Evolutionary conservation across 2,888 invertebrate genomes (phyloP), one percentile per base, ranked within the genome.

Genomic region (Pollenia griseotomentosa): DNA sequence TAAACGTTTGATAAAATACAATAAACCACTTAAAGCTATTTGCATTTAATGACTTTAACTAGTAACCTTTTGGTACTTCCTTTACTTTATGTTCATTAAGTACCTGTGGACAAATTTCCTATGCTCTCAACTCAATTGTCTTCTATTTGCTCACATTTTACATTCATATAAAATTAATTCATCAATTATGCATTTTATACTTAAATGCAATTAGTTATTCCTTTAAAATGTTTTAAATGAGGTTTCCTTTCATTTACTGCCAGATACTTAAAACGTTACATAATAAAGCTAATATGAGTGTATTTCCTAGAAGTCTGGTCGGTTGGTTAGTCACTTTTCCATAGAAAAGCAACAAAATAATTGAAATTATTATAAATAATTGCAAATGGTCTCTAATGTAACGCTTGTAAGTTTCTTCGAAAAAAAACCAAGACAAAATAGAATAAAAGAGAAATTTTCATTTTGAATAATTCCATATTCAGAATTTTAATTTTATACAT

Each of bases 131-230:
- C 57, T 46, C 19, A 57, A 61, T 59, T 68, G 10, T n/a, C 48
- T n/a, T 59, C 40, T 40, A 61, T 51, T 61, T 48, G 40, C 7
- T 14, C 48, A 11, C 6, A 51, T 51, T 74, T 23, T 48, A 14
- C 12, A 61, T 51, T 11, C 44, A 63, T 16, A 44, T 14, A 14
- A 65, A 42, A 55, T 68, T 14, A 33, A 40, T 59, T 19, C 19
- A 59, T 51, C 14, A 59, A 79, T 70, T 51, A 68, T 78, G 9
- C 42, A 63, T 63, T 70, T 16, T 57, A 48, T 74, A 40, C 16
- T 23, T 53, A 53, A 70, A 79, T 70, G 42, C 11, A 61, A 70
- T 53, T 70, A 79, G 51, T 63, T 40, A 14, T 33, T n/a, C 10
- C 48, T 51, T 57, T 63, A 42, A 46, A 33, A 57, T 61, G 4